Conservation (phyloP, 2,113 vertebrate species). For the Bucco capensis region DNA sequence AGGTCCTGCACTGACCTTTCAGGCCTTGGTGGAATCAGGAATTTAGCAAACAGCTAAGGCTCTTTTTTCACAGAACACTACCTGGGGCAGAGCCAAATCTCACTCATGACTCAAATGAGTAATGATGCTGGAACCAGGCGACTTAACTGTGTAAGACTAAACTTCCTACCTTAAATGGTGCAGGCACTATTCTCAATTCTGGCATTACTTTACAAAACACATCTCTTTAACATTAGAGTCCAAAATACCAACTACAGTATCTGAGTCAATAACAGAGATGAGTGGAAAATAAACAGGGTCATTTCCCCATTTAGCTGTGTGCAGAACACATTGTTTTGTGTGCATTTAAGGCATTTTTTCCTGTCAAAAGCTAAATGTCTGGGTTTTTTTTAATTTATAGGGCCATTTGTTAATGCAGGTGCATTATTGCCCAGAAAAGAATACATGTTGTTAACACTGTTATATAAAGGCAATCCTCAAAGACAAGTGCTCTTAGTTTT, state of each 20-base stretch:
- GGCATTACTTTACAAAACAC: neutral
- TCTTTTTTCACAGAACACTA: neutral
- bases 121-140: neutral
- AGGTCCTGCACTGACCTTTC: neutral
- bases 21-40: neutral
- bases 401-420: neutral
- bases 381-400: neutral
- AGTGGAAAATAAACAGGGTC: neutral
- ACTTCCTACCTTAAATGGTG: neutral
- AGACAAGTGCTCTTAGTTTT: neutral
- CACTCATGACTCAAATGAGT: neutral
- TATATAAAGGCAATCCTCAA: neutral
- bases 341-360: neutral
- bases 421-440: neutral
- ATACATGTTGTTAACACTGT: neutral
- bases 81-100: neutral
- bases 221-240: neutral
- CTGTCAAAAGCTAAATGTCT: neutral
- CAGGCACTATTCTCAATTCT: neutral
- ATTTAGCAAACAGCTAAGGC: neutral
- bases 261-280: neutral
- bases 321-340: neutral
- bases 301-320: neutral
- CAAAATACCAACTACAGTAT: neutral
- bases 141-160: neutral